Evolutionary conservation across 2,113 vertebrate genomes (phyloP).

Genomic region (Pheucticus melanocephalus): DNA sequence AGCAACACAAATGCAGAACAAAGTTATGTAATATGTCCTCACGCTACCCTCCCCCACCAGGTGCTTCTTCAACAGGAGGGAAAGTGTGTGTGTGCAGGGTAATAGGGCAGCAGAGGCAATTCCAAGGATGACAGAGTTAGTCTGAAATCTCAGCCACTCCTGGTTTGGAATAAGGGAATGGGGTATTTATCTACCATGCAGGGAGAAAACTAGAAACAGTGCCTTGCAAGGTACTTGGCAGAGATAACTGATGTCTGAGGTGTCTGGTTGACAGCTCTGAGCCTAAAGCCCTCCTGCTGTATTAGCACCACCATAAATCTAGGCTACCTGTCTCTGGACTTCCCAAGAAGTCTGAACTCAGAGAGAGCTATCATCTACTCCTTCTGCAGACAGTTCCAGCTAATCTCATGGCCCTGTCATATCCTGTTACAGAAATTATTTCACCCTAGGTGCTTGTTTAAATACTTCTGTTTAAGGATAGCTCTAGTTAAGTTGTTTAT

Average conservation of each 20-base stretch:
- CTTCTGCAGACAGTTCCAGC: not conserved
- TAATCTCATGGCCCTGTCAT: not conserved
- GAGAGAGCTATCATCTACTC: not conserved
- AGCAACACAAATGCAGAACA: not conserved
- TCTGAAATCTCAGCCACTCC: not conserved
- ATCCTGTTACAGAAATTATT: not conserved
- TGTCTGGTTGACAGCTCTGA: not conserved
- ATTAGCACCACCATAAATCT: not conserved
- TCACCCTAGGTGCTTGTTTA: not conserved
- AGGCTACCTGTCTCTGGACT: not conserved
- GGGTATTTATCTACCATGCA: not conserved
- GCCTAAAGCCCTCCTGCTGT: not conserved
- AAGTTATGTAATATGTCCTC: not conserved
- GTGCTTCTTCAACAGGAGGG: not conserved
- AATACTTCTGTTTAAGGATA: not conserved
- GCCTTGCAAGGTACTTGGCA: not conserved
- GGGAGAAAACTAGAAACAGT: not conserved
- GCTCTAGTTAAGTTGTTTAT: not conserved
- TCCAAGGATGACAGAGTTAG: not conserved
- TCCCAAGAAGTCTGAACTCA: not conserved
- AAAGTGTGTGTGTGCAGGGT: rapidly evolving
- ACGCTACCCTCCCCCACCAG: rapidly evolving
- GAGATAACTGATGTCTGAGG: not conserved
- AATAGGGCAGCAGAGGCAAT: not conserved
- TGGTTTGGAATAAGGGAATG: not conserved